Conservation (phyloP, 2,113 vertebrate species). For the Poeciliopsis occidentalis region DNA sequence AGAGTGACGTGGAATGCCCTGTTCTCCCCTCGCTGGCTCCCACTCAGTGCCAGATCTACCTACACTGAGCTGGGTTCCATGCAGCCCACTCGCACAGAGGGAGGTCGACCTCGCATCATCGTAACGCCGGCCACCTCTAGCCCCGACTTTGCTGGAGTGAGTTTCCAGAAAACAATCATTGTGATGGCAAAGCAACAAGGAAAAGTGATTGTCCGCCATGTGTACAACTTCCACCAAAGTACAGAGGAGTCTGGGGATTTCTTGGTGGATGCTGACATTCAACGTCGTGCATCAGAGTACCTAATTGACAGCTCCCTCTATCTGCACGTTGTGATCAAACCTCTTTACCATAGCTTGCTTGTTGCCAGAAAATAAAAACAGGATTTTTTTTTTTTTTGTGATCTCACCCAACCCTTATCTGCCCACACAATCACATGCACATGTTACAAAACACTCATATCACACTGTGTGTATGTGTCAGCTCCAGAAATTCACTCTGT, state of each 20-base stretch:
- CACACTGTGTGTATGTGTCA: constrained; percentile 46
- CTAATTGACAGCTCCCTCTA: constrained; percentile 95
- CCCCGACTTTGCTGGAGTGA: constrained; percentile 90
- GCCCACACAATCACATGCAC: constrained; percentile 46
- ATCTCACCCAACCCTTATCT: constrained; percentile 19
- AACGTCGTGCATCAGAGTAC: constrained; percentile 92
- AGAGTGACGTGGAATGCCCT: constrained; percentile 94
- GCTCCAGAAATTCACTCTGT: constrained; percentile 25
- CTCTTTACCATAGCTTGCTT: constrained; percentile 93
- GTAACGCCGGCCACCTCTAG: constrained; percentile 91
- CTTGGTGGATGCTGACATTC: constrained; percentile 89
- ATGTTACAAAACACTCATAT: constrained; percentile 62
- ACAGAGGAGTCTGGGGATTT: constrained; percentile 93
- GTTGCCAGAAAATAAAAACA: constrained; percentile 85
- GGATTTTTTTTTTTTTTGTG: constrained; percentile 27
- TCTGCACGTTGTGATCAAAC: constrained; percentile 94
- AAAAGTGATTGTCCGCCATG: constrained; percentile 89
- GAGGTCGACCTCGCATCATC: constrained; percentile 88
- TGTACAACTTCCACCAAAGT: constrained; percentile 97
- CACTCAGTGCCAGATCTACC: constrained; percentile 87
- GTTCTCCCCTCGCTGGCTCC: constrained; percentile 95
- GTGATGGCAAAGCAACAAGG: constrained; percentile 90
- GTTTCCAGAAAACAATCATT: constrained; percentile 95
- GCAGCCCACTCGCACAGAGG: constrained; percentile 84
- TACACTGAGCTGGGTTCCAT: constrained; percentile 85